A percentile compares a stretch with the other conserved stretches of the same genome.
Evolutionary conservation across 2,888 invertebrate genomes (phyloP).

Genomic region (Isoperla grammatica): DNA sequence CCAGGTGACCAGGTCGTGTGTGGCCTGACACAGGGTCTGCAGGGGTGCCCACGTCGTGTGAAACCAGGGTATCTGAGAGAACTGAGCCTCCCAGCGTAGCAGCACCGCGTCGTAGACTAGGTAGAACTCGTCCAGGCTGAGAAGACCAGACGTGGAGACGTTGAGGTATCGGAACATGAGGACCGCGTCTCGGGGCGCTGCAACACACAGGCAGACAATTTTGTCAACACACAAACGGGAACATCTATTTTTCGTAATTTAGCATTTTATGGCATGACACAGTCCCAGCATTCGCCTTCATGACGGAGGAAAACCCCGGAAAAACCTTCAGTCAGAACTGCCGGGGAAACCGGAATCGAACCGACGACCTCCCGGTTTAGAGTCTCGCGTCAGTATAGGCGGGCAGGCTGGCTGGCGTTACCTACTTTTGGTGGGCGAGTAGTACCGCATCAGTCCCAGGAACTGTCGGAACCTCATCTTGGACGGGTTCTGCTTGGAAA

Average conservation of each 20-base stretch:
- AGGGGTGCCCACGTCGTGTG: slow-evolving; percentile 54
- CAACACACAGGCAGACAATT: slow-evolving; percentile 30
- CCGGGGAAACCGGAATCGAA: no score
- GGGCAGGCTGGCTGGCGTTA: slow-evolving; percentile 31
- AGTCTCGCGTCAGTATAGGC: no score
- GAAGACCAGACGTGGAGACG: slow-evolving; percentile 56
- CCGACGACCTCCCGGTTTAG: no score
- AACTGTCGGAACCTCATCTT: slow-evolving; percentile 68
- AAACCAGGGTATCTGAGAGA: slow-evolving; percentile 68
- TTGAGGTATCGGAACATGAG: slow-evolving; percentile 78
- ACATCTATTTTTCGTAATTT: no score
- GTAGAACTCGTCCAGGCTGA: slow-evolving; percentile 68
- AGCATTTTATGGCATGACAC: no score
- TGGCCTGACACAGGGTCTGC: slow-evolving; percentile 55
- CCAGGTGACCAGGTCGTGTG: slow-evolving; percentile 60
- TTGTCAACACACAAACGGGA: no score
- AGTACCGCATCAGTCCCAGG: slow-evolving; percentile 72
- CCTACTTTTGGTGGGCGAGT: slow-evolving; percentile 65
- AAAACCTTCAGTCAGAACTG: no score
- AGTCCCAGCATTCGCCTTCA: no score
- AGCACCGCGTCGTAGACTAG: slow-evolving; percentile 65
- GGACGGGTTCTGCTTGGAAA: slow-evolving; percentile 67
- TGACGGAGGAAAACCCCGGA: no score
- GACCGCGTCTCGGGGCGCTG: slow-evolving; percentile 66
- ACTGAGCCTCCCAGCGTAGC: slow-evolving; percentile 64